Conservation (phyloP, 2,888 invertebrate species). For the Drosophila buzzatii region DNA sequence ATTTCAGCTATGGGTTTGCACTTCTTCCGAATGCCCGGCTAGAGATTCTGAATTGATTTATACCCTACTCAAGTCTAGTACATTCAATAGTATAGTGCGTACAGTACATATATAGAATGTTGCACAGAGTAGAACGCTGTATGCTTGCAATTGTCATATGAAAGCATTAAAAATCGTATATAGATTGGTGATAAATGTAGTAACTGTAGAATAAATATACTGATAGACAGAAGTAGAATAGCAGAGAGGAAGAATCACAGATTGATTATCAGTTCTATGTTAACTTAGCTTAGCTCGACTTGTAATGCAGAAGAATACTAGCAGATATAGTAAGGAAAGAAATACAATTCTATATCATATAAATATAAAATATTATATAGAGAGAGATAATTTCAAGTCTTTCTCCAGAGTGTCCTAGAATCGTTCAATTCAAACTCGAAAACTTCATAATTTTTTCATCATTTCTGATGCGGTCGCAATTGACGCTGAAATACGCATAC, state of each 20-base stretch:
- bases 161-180: background rate
- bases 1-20: background rate
- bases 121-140: background rate
- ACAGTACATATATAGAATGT: too few relatives aligned
- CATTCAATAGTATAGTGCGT: background rate
- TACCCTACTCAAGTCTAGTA: background rate
- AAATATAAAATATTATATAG: too few relatives aligned
- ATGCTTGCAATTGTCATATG: background rate
- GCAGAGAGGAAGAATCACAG: too few relatives aligned
- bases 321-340: background rate
- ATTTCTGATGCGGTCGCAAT: conserved; percentile 22
- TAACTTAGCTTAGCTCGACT: background rate
- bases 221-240: background rate
- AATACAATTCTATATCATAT: background rate
- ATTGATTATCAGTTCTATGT: too few relatives aligned
- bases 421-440: background rate
- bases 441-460: conserved; percentile 7
- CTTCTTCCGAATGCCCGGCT: background rate
- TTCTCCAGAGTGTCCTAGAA: background rate
- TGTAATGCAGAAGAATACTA: background rate
- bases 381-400: too few relatives aligned
- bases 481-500: conserved; percentile 32
- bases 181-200: background rate
- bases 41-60: background rate
- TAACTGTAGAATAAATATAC: background rate